A percentile compares a stretch with the other conserved stretches of the same genome.
Conservation (phyloP, 30 jellyfish, hydroid and myxozoan species). For the Aurelia aurita region DNA sequence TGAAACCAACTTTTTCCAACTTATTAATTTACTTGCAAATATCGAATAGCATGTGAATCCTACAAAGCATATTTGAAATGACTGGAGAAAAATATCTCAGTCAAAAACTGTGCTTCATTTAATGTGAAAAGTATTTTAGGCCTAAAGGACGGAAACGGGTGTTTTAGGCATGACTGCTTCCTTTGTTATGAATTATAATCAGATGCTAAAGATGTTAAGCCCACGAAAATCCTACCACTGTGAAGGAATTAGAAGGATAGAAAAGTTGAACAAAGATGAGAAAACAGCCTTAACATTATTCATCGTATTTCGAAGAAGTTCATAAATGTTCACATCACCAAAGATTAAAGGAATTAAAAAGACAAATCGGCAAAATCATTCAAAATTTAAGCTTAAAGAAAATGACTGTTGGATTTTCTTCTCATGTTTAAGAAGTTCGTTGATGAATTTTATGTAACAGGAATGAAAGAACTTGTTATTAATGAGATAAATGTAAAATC, state of each 20-base stretch:
- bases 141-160: conserved; percentile 44
- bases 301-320: no score
- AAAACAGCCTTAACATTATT: no score
- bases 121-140: background rate
- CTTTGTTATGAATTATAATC: conserved; percentile 8
- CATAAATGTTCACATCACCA: no score
- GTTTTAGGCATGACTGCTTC: background rate
- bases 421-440: no score
- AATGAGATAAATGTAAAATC: no score
- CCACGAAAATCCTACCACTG: background rate
- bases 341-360: no score
- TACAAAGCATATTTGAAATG: conserved; percentile 21
- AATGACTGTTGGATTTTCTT: no score
- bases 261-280: background rate
- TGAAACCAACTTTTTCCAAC: background rate
- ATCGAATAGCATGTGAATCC: background rate
- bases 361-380: no score
- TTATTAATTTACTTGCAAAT: background rate
- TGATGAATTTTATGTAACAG: no score
- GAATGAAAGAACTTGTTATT: no score
- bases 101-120: conserved; percentile 26
- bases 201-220: background rate
- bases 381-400: no score
- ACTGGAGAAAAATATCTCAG: conserved; percentile 22
- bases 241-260: background rate